These are phyloP conservation scores for Neotoxoptera formosana DNA, from an alignment of 1,140 invertebrate species.

Conservation along the genomic window DNA sequence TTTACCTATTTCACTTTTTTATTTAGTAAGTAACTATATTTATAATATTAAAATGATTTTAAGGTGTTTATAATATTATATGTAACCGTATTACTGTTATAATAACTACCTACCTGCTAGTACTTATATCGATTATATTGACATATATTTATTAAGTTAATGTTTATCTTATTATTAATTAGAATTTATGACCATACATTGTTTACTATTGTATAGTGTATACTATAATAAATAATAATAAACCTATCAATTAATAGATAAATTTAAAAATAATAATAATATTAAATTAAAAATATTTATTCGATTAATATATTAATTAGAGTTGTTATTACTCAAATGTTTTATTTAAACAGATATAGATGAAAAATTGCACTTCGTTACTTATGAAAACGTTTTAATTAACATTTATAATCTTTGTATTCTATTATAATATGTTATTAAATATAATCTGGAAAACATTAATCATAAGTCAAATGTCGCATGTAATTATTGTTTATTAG, in stretches of 20 bases:
- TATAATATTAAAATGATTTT: not conserved
- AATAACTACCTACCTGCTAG: not conserved
- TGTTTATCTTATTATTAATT: not conserved
- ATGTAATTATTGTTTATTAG: constrained; percentile 11
- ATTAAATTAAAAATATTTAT: not conserved
- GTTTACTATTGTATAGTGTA: not conserved
- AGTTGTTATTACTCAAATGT: not conserved
- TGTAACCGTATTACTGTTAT: too few species aligned
- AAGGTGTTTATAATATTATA: too few species aligned
- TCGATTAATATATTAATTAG: not conserved
- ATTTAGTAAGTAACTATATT: not conserved
- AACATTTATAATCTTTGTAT: not conserved
- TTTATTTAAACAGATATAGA: not conserved
- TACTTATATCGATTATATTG: too few species aligned
- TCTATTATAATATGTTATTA: not conserved
- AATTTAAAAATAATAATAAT: not conserved
- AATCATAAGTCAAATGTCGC: not conserved
- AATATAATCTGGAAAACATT: not conserved
- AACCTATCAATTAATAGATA: not conserved
- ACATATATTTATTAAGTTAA: not conserved
- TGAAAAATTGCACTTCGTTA: not conserved
- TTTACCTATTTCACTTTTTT: not conserved
- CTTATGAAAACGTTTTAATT: not conserved
- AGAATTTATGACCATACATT: not conserved
- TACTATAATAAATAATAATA: not conserved